A percentile compares a stretch with the other conserved stretches of the same genome.
phyloP scores from a whole-genome alignment of 2,888 invertebrate species.

The Cotesia congregata region DNA sequence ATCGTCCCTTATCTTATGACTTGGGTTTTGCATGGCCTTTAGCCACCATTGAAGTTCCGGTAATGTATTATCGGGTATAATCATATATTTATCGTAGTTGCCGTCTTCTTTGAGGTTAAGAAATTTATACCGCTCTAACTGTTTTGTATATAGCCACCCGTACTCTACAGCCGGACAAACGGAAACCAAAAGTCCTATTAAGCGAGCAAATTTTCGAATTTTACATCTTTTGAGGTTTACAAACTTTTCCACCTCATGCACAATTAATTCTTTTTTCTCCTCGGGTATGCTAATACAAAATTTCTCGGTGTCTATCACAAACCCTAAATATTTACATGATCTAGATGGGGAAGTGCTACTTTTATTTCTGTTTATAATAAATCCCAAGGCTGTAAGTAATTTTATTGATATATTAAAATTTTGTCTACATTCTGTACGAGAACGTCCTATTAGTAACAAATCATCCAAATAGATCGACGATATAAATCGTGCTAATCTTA shows the following conservation, averaged over 20 bases:
- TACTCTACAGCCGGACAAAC: slow-evolving; percentile 47
- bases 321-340: slow-evolving; percentile 2
- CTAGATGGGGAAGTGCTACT: slow-evolving; percentile 2
- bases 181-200: slow-evolving; percentile 75
- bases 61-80: slow-evolving; percentile 15
- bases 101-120: slow-evolving; percentile 14
- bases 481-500: background rate
- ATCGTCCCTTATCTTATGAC: slow-evolving; percentile 32
- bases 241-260: background rate
- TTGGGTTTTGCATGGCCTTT: slow-evolving; percentile 19
- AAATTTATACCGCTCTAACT: slow-evolving; percentile 39
- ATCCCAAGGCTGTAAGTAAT: background rate
- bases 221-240: slow-evolving; percentile 19
- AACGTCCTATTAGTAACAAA: background rate
- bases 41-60: slow-evolving; percentile 40
- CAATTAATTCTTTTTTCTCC: slow-evolving; percentile 18
- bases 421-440: background rate
- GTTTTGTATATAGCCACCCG: slow-evolving; percentile 45
- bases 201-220: slow-evolving; percentile 41
- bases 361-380: slow-evolving; percentile 5
- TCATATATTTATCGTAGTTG: slow-evolving; percentile 36
- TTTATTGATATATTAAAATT: background rate
- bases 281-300: background rate
- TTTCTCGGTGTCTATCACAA: slow-evolving; percentile 14
- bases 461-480: slow-evolving; percentile 25